phyloP scores from a whole-genome alignment of 2,888 invertebrate species.

The Andrena hattorfiana region DNA sequence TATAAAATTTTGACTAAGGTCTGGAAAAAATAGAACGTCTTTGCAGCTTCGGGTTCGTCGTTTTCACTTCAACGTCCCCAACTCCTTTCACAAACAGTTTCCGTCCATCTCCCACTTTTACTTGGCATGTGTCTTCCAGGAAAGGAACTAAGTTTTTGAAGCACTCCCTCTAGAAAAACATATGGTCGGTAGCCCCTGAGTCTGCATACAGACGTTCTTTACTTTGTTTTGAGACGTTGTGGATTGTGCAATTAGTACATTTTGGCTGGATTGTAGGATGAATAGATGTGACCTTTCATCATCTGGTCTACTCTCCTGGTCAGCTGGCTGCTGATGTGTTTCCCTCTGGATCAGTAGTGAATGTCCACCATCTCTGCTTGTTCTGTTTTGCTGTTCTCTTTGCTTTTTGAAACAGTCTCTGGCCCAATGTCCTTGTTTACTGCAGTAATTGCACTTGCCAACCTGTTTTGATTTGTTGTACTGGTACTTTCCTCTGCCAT shows the following conservation, averaged over 20 bases:
- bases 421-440: not conserved
- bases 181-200: not conserved
- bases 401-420: not conserved
- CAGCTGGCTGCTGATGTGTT: not conserved
- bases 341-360: not conserved
- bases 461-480: not conserved
- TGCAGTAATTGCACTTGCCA: not conserved
- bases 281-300: not conserved
- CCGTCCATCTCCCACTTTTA: not conserved
- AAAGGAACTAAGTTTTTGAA: not conserved
- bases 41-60: not conserved
- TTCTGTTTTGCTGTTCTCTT: not conserved
- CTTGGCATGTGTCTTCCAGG: too few relatives aligned
- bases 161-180: not conserved
- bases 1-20: not conserved
- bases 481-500: not conserved
- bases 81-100: not conserved
- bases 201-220: not conserved
- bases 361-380: not conserved
- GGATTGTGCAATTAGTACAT: not conserved
- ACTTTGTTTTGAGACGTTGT: too few relatives aligned
- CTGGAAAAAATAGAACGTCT: constrained; percentile 7
- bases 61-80: not conserved
- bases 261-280: not conserved
- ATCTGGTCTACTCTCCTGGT: not conserved